These are phyloP conservation scores for Callitettix versicolor DNA, from an alignment of 1,140 invertebrate genomes.

Conservation along the genomic window DNA sequence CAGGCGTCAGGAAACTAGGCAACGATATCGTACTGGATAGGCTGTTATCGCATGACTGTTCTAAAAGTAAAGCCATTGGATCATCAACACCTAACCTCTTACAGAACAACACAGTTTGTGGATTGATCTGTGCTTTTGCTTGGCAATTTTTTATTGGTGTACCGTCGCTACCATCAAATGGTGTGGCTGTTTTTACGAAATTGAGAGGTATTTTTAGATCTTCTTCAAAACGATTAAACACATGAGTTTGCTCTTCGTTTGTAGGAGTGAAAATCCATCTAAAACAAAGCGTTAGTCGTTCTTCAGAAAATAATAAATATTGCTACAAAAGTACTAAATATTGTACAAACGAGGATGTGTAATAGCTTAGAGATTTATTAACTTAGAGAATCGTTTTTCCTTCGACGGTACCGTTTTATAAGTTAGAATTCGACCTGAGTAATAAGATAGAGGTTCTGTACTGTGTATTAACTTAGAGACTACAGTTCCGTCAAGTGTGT, in stretches of 20 bases:
- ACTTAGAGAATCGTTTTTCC: too few species aligned
- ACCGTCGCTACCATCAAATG: slow-evolving; percentile 37
- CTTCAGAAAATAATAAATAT: too few species aligned
- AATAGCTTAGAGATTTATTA: too few species aligned
- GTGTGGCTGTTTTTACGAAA: slow-evolving; percentile 61
- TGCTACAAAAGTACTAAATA: too few species aligned
- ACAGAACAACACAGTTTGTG: slow-evolving; percentile 74
- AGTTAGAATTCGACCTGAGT: too few species aligned
- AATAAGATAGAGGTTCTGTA: too few species aligned
- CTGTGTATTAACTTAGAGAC: too few species aligned
- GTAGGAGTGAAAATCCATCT: slow-evolving; percentile 68
- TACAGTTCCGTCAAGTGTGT: too few species aligned
- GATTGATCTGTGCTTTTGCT: slow-evolving; percentile 50
- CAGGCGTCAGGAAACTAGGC: neutral
- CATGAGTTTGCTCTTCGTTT: slow-evolving; percentile 54
- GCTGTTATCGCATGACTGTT: slow-evolving; percentile 14
- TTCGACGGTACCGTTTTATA: too few species aligned
- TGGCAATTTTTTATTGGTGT: slow-evolving; percentile 23
- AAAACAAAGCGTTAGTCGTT: too few species aligned
- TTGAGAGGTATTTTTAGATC: slow-evolving; percentile 59
- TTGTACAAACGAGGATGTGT: too few species aligned
- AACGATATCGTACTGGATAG: neutral
- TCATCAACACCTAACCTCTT: slow-evolving; percentile 67
- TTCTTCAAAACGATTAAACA: slow-evolving; percentile 52
- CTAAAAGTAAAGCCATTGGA: slow-evolving; percentile 44